Conservation (phyloP, 2,888 invertebrate species). For the Pharmacophagus antenor region DNA sequence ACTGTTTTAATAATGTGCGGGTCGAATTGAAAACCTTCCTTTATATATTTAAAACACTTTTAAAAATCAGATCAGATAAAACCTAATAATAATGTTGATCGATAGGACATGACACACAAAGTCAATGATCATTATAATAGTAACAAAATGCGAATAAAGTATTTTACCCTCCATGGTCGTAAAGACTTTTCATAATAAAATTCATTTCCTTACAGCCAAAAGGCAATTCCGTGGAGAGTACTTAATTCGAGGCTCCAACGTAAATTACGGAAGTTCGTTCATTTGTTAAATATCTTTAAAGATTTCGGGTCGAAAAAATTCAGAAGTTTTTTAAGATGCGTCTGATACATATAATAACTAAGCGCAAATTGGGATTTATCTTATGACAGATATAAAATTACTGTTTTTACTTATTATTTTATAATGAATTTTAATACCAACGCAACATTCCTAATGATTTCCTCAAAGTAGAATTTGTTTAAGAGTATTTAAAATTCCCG, state of each 20-base stretch:
- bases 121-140: neutral
- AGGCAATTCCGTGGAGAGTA: slow-evolving; percentile 19
- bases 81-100: neutral
- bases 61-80: neutral
- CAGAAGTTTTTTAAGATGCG: neutral
- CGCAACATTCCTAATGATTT: too few species aligned
- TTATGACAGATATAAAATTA: neutral
- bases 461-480: neutral
- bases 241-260: slow-evolving; percentile 16
- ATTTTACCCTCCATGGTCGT: slow-evolving; percentile 1
- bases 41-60: neutral
- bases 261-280: slow-evolving; percentile 24
- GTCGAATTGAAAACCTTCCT: neutral
- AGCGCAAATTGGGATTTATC: neutral
- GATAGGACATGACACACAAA: neutral
- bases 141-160: slow-evolving; percentile 2
- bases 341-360: neutral
- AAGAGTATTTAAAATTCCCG: neutral
- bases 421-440: neutral
- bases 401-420: neutral
- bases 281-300: slow-evolving; percentile 24
- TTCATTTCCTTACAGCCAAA: slow-evolving; percentile 18
- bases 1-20: too few species aligned
- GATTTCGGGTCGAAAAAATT: slow-evolving; percentile 13
- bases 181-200: slow-evolving; percentile 14